phyloP scores from a whole-genome alignment of 2,113 vertebrate genomes.

The Amblyornis subalaris region DNA sequence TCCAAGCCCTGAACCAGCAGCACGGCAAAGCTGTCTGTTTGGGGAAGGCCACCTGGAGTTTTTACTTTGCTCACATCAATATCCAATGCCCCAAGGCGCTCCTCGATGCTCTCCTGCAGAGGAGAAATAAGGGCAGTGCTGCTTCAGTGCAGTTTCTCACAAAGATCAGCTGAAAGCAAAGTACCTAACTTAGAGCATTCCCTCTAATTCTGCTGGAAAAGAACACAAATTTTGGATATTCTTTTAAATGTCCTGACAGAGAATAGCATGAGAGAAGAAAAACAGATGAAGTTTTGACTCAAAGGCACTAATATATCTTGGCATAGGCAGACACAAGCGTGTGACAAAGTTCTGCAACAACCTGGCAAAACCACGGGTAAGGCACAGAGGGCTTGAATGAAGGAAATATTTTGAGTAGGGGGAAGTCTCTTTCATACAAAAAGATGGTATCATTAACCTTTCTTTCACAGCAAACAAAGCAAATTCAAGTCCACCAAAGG shows the following conservation, averaged over 20 bases:
- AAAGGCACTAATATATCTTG: background rate
- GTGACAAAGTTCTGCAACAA: background rate
- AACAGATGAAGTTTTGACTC: background rate
- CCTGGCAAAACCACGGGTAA: background rate
- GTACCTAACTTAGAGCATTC: background rate
- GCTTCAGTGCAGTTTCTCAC: background rate
- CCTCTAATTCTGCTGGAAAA: background rate
- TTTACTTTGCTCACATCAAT: constrained; percentile 75
- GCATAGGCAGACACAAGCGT: background rate
- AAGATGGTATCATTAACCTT: background rate
- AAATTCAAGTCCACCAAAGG: background rate
- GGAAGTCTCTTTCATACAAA: background rate
- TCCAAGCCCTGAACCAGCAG: constrained; percentile 92
- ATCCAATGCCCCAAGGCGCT: constrained; percentile 87
- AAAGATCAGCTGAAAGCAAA: background rate
- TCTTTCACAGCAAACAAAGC: background rate
- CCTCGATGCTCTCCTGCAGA: constrained; percentile 86
- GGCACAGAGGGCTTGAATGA: background rate
- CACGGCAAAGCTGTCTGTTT: constrained; percentile 88
- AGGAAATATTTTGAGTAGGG: background rate
- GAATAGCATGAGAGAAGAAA: background rate
- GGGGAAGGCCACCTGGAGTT: constrained; percentile 74
- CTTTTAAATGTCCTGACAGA: background rate
- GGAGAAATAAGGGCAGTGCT: background rate
- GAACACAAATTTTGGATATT: background rate